Evolutionary conservation across 2,888 invertebrate genomes (phyloP), one percentile per base, ranked within the genome.

Genomic region (Lordiphosa andalusiaca): DNA sequence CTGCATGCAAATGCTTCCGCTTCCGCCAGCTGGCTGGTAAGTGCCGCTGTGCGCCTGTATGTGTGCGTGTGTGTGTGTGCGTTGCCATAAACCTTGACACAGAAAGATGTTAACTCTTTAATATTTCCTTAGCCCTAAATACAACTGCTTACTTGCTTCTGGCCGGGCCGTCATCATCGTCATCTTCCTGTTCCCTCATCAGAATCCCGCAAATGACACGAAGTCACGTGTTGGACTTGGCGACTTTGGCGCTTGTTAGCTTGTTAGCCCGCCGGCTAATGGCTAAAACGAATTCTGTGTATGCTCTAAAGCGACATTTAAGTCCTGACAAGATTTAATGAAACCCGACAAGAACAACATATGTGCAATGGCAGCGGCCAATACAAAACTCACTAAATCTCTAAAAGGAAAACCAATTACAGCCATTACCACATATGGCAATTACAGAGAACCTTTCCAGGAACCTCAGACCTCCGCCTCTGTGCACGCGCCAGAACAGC

Each of bases 151-250:
- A 63, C 62, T 63, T 42, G 69, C 66, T 59, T 21, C 57, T 44
- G 52, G 52, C 21, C 10, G 19, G 39, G 30, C 10, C 13, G 30
- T 6, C 13, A 39, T 40, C 39, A n/a, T 13, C 16, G 25, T 42
- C 12, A 46, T 47, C 57, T 30, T 25, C 44, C 53, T 58, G 65
- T 30, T 30, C 44, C 23, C 41, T 59, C 53, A 56, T 65, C 69
- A 76, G 77, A 77, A 81, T 85, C 72, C 64, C 69, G 71, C 72
- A 85, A 84, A 84, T 72, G 84, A 82, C 84, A 84, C 84, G 84
- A 85, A 84, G 84, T 84, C 84, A 84, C 84, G 84, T 84, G 84
- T 84, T 73, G 68, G 67, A 81, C 70, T 78, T 77, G 81, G 77
- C 68, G 77, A 78, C 77, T 81, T 78, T 74, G 82, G 52, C 69